These are phyloP conservation scores for Andrena bicolor DNA, from an alignment of 2,888 invertebrate species.

Conservation along the genomic window DNA sequence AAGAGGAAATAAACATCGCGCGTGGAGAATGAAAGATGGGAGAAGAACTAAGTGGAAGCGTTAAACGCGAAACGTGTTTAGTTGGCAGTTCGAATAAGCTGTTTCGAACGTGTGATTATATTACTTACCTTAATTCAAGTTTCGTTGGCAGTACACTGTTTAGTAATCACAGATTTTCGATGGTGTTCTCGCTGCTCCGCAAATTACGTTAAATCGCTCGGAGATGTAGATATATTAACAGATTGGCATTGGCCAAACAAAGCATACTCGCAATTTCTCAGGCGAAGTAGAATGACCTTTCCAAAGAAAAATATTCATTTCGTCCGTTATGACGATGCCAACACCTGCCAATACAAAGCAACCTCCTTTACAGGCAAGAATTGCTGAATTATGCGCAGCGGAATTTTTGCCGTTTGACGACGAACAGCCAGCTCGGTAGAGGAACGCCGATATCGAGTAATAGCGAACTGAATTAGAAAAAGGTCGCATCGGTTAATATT, in stretches of 20 bases:
- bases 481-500: constrained; percentile 47
- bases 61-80: neutral
- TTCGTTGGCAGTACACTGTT: constrained; percentile 19
- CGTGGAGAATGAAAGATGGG: neutral
- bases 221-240: constrained; percentile 17
- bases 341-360: constrained; percentile 59
- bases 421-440: neutral
- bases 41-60: neutral
- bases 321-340: constrained; percentile 60
- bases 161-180: constrained; percentile 13
- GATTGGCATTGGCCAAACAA: neutral
- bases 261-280: constrained; percentile 18
- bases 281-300: constrained; percentile 48
- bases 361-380: constrained; percentile 9
- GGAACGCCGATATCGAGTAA: constrained; percentile 8
- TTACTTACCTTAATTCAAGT: constrained; percentile 45
- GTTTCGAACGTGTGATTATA: neutral
- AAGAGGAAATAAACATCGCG: neutral
- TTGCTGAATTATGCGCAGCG: neutral
- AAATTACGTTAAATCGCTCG: neutral
- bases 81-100: neutral
- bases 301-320: constrained; percentile 64
- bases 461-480: constrained; percentile 13
- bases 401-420: neutral
- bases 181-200: constrained; percentile 24